Evolutionary conservation across 1,140 invertebrate genomes (phyloP), one percentile per base, ranked within the genome.

Genomic region (Aphaenogaster rudis): DNA sequence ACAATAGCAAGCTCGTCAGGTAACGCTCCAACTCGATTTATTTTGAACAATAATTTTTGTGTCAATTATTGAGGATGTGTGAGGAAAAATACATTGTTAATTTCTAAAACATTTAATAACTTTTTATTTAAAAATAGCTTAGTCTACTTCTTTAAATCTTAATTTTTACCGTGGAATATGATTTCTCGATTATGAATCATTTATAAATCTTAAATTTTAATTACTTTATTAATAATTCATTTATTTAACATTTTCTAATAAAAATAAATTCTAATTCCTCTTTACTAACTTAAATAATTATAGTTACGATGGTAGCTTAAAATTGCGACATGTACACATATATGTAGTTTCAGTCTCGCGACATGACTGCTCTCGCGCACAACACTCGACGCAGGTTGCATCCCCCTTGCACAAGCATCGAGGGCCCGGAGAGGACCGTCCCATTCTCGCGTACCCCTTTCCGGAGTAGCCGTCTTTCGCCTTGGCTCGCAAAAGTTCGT

Each of bases 401-500:
- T 39, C 80, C 80, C 80, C 33, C 45, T 74, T 74, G 59, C 57
- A 28, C 39, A 74, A 74, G 80, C 52, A 36, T 59, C 36, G 67
- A 61, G 54, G 42, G 21, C 42, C 17, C 54, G 54, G 33, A 72
- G 80, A 84, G 57, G 57, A 77, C 89, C 86, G 90, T 85, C 88
- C 88, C 86, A 91, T 90, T 90, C 86, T 91, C 72, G 63, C 80
- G 50, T 54, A 54, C 63, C 90, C 91, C 91, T 92, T 92, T 90
- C 89, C 90, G 91, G 91, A 86, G 80, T 88, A 89, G 88, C 89
- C 86, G 88, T 63, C 77, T 15, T 78, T 88, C 50, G 52, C 78
- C 77, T 80, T 66, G 76, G 72, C 88, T 89, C 78, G 88, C 86
- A 91, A 71, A 89, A 91, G 87, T 91, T 85, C 85, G 74, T 92